phyloP scores from a whole-genome alignment of 2,797 vertebrate species.

The Threskiornis aethiopicus region DNA sequence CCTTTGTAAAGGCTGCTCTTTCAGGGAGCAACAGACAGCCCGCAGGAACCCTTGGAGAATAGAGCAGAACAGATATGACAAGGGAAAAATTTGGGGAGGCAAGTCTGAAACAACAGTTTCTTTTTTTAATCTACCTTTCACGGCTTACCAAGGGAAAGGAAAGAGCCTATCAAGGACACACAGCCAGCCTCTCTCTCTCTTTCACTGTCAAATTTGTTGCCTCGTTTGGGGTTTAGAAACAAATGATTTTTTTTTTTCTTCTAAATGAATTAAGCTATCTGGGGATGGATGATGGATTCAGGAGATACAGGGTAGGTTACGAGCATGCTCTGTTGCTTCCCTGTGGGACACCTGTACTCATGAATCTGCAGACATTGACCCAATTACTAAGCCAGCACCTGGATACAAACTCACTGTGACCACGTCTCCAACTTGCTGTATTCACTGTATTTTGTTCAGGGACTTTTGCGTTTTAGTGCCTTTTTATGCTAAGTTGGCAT shows the following conservation, averaged over 20 bases:
- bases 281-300: constrained; percentile 64
- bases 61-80: constrained; percentile 5
- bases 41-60: background rate
- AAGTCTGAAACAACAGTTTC: constrained; percentile 14
- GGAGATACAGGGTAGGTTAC: constrained; percentile 13
- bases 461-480: background rate
- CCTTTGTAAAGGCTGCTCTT: background rate
- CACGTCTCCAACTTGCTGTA: constrained; percentile 3
- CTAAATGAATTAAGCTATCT: constrained; percentile 68
- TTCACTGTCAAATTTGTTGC: constrained; percentile 58
- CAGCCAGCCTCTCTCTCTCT: constrained; percentile 19
- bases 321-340: constrained; percentile 62
- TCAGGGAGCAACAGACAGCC: background rate
- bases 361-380: constrained; percentile 66
- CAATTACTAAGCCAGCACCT: constrained; percentile 67
- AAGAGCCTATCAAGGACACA: constrained; percentile 45
- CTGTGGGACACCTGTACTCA: constrained; percentile 47
- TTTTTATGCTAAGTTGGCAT: constrained; percentile 51
- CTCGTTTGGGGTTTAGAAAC: constrained; percentile 45
- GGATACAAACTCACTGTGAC: constrained; percentile 51
- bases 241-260: constrained; percentile 20
- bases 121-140: constrained; percentile 9
- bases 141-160: constrained; percentile 2
- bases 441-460: constrained; percentile 40
- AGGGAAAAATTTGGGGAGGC: background rate